A percentile compares a stretch with the other conserved stretches of the same genome.
Evolutionary conservation across 2,797 vertebrate species (phyloP).

Genomic region (Aselliscus stoliczkanus): DNA sequence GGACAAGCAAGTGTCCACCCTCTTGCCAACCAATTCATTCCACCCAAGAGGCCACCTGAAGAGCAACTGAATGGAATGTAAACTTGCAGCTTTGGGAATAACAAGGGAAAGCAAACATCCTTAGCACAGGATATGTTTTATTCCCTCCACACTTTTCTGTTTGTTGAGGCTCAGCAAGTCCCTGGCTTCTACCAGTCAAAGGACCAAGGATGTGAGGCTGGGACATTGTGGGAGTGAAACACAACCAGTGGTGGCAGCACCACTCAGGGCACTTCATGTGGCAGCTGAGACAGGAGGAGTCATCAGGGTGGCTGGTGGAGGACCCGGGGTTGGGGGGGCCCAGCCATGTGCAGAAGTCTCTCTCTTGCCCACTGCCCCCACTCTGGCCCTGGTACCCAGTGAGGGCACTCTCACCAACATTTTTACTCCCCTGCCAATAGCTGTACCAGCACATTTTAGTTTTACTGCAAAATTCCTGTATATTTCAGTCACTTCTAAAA

Average conservation of each 20-base stretch:
- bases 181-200: not conserved
- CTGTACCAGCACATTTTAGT: not conserved
- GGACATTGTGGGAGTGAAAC: not conserved
- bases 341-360: not conserved
- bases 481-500: not conserved
- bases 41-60: not conserved
- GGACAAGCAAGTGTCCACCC: not conserved
- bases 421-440: not conserved
- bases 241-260: not conserved
- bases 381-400: not conserved
- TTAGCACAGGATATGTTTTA: not conserved
- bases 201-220: not conserved
- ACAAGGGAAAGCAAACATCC: not conserved
- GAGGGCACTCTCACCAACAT: not conserved
- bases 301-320: not conserved
- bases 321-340: not conserved
- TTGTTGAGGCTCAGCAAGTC: not conserved
- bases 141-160: not conserved
- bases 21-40: conserved; percentile 29
- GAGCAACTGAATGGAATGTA: not conserved
- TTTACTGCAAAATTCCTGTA: not conserved
- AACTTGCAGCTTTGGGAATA: conserved; percentile 2
- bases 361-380: not conserved
- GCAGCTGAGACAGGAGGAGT: not conserved
- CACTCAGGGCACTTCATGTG: not conserved